Conservation (phyloP, 2,888 invertebrate genomes). For the Temnothorax unifasciatus region DNA sequence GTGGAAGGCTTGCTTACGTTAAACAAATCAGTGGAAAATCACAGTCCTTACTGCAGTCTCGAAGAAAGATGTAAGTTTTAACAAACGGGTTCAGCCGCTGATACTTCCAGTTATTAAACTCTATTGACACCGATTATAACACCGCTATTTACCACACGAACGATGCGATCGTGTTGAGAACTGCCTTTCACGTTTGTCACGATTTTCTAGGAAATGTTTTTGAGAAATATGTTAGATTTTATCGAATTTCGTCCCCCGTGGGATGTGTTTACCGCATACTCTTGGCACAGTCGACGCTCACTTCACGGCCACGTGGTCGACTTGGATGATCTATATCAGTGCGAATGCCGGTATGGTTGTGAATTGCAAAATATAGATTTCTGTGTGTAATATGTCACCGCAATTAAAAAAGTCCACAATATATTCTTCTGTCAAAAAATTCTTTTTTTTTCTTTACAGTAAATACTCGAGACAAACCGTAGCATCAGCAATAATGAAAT, state of each 20-base stretch:
- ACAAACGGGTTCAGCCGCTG: background rate
- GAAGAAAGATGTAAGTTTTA: background rate
- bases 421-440: constrained; percentile 10
- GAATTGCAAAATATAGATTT: constrained; percentile 10
- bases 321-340: constrained; percentile 60
- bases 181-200: constrained; percentile 1
- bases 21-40: constrained; percentile 17
- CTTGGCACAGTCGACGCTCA: constrained; percentile 66
- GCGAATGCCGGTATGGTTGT: constrained; percentile 38
- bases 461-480: constrained; percentile 16
- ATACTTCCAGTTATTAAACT: constrained; percentile 2
- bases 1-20: background rate
- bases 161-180: background rate
- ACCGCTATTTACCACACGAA: background rate
- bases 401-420: constrained; percentile 29
- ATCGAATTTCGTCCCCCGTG: constrained; percentile 16
- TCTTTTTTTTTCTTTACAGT: background rate
- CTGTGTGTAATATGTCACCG: background rate
- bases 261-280: constrained; percentile 58
- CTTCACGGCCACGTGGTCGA: constrained; percentile 77
- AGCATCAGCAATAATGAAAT: constrained; percentile 55
- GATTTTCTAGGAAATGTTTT: constrained; percentile 28
- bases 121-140: constrained; percentile 7
- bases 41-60: background rate
- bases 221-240: constrained; percentile 11